Conservation (phyloP, 2,888 invertebrate species). For the Caenorhabditis uteleia region DNA sequence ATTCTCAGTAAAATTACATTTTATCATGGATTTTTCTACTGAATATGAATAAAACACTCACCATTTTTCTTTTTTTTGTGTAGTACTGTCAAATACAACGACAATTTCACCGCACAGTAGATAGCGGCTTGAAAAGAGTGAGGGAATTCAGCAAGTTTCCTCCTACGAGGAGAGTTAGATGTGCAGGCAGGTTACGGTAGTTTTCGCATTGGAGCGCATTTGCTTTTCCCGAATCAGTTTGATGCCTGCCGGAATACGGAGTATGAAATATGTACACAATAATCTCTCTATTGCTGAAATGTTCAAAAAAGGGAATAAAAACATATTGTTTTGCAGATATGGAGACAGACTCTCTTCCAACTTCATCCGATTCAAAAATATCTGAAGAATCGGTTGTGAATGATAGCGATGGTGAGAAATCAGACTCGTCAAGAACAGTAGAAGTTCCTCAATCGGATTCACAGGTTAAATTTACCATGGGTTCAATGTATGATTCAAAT, state of each 20-base stretch:
- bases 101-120: slow-evolving; percentile 41
- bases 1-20: too few relatives aligned
- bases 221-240: too few relatives aligned
- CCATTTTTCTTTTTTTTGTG: slow-evolving; percentile 37
- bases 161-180: slow-evolving; percentile 28
- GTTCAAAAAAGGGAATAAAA: too few relatives aligned
- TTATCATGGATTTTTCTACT: too few relatives aligned
- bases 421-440: slow-evolving; percentile 14
- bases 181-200: slow-evolving; percentile 42
- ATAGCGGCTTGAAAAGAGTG: slow-evolving; percentile 44
- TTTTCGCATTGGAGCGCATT: too few relatives aligned
- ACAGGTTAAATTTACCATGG: background rate
- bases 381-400: background rate
- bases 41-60: too few relatives aligned
- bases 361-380: too few relatives aligned
- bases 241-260: too few relatives aligned
- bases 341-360: too few relatives aligned
- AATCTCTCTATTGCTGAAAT: too few relatives aligned
- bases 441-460: slow-evolving; percentile 19
- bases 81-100: slow-evolving; percentile 34
- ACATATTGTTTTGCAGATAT: too few relatives aligned
- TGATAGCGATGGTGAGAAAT: slow-evolving; percentile 5
- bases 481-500: background rate
- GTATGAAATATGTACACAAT: too few relatives aligned
- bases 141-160: slow-evolving; percentile 15